phyloP scores from a whole-genome alignment of 1,140 invertebrate species.

The Pseudomyrmex sp. region DNA sequence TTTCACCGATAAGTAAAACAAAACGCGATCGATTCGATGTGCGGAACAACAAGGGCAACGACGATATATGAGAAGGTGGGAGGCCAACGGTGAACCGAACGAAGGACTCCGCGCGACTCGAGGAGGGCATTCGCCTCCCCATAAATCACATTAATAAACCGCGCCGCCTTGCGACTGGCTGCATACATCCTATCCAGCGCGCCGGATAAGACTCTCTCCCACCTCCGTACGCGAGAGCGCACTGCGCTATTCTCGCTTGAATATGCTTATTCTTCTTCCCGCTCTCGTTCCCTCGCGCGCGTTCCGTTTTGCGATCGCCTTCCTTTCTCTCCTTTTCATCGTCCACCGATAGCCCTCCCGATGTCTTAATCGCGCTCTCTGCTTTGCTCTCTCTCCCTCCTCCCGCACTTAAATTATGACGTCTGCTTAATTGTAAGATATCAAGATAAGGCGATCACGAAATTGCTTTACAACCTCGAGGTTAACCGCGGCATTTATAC shows the following conservation, averaged over 20 bases:
- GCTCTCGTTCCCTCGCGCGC: background rate
- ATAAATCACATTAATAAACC: slow-evolving; percentile 79
- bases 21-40: slow-evolving; percentile 68
- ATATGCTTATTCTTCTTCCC: slow-evolving; percentile 53
- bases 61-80: slow-evolving; percentile 11
- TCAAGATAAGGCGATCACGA: slow-evolving; percentile 41
- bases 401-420: slow-evolving; percentile 47
- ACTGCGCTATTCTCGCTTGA: slow-evolving; percentile 31
- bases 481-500: background rate
- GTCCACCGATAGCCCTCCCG: slow-evolving; percentile 27
- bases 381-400: background rate
- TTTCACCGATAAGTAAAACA: slow-evolving; percentile 54
- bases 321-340: slow-evolving; percentile 32
- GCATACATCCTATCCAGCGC: slow-evolving; percentile 49
- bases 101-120: slow-evolving; percentile 36
- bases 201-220: slow-evolving; percentile 62
- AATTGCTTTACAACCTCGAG: slow-evolving; percentile 38
- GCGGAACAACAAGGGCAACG: slow-evolving; percentile 27
- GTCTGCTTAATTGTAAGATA: slow-evolving; percentile 52
- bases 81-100: slow-evolving; percentile 22
- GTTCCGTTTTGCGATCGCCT: background rate
- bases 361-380: slow-evolving; percentile 54
- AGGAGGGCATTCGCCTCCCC: slow-evolving; percentile 62
- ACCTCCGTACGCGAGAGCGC: background rate
- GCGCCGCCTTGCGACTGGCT: slow-evolving; percentile 54